Conservation (phyloP, 2,113 vertebrate species). For the Toxotes jaculatrix region DNA sequence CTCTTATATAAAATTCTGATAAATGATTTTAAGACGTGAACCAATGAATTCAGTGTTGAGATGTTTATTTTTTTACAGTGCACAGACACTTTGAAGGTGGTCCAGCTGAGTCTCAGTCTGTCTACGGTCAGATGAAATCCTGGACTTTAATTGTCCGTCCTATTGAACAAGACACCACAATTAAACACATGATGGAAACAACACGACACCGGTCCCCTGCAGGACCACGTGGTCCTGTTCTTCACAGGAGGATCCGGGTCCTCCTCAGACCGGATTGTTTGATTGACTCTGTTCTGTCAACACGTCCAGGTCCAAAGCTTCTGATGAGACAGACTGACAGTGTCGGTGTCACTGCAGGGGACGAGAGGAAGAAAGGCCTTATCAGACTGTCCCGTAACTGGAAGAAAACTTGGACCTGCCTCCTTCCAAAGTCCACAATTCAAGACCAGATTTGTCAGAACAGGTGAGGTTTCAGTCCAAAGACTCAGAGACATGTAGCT, state of each 20-base stretch:
- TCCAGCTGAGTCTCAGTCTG: constrained; percentile 2
- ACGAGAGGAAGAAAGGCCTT: constrained; percentile 30
- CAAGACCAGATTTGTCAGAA: neutral
- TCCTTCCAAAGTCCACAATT: neutral
- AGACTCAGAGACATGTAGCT: too few species aligned
- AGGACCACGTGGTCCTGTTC: neutral
- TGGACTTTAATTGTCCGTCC: constrained; percentile 39
- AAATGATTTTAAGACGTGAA: too few species aligned
- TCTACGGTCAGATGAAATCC: constrained; percentile 25
- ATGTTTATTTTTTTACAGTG: neutral
- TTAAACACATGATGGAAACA: constrained; percentile 35
- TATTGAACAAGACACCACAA: constrained; percentile 34
- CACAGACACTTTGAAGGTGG: neutral
- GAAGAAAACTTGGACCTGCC: neutral
- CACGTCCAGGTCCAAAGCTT: neutral
- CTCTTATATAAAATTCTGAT: too few species aligned
- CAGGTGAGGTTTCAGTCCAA: neutral
- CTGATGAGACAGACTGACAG: neutral
- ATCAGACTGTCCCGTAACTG: neutral
- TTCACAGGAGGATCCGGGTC: constrained; percentile 18
- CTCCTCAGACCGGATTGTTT: constrained; percentile 10
- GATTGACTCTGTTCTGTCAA: constrained; percentile 9
- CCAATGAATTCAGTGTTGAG: too few species aligned
- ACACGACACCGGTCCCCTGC: constrained; percentile 30
- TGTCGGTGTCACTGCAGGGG: constrained; percentile 57